Percentiles rank a stretch among this genome's conserved stretches.
Evolutionary conservation across 1,140 invertebrate species (phyloP).

Genomic region (Odontomachus brunneus): DNA sequence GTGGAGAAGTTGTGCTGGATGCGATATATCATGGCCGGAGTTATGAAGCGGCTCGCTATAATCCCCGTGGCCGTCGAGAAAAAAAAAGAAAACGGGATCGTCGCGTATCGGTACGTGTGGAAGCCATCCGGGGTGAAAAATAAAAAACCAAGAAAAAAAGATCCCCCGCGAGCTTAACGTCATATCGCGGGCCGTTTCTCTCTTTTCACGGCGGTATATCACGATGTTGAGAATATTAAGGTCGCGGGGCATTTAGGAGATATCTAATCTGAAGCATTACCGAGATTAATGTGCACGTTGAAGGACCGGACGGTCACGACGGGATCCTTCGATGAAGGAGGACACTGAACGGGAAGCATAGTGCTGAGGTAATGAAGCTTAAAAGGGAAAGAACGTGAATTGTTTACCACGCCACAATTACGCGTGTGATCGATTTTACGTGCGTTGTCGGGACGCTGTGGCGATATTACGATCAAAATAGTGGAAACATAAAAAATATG

Average conservation of each 20-base stretch:
- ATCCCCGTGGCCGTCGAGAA: slow-evolving; percentile 35
- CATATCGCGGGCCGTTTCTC: not conserved
- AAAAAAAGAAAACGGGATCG: slow-evolving; percentile 34
- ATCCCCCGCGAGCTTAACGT: not conserved
- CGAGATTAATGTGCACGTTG: not conserved
- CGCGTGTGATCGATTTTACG: not conserved
- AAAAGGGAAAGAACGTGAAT: not conserved
- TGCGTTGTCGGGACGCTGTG: not conserved
- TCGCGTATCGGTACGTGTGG: slow-evolving; percentile 13
- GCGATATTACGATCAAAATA: not conserved
- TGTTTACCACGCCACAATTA: not conserved
- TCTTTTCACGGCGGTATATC: not conserved
- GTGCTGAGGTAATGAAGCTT: not conserved
- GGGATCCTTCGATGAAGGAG: not conserved
- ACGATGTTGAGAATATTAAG: slow-evolving; percentile 1
- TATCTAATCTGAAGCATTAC: slow-evolving; percentile 1
- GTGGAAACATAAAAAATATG: not conserved
- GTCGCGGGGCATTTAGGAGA: not conserved
- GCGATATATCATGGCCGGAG: slow-evolving; percentile 20
- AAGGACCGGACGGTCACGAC: not conserved
- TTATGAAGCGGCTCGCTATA: slow-evolving; percentile 40
- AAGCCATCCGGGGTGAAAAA: not conserved
- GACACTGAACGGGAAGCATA: not conserved
- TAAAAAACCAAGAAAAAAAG: slow-evolving; percentile 1
- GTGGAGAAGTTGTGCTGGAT: slow-evolving; percentile 21